phyloP scores from a whole-genome alignment of 1,140 invertebrate genomes.

The Aphis craccivora region DNA sequence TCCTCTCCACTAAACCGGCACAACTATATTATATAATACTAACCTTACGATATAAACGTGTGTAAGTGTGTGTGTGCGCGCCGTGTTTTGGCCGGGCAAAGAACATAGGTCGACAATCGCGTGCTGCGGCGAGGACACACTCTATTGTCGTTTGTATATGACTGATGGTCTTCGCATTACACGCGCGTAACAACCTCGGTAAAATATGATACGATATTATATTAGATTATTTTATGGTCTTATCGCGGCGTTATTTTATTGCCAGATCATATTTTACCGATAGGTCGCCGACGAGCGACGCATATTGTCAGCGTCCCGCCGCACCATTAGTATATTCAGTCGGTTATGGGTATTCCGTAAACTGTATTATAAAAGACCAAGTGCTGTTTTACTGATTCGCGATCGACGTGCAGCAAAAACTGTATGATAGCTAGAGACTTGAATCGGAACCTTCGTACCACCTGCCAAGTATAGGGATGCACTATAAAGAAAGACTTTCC shows the following conservation, averaged over 20 bases:
- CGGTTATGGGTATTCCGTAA: too few species aligned
- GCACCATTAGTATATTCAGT: background rate
- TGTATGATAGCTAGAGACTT: background rate
- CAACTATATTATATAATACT: background rate
- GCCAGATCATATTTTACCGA: constrained; percentile 23
- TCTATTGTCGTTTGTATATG: constrained; percentile 33
- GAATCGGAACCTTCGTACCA: background rate
- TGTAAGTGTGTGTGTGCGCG: background rate
- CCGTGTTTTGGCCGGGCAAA: constrained; percentile 27
- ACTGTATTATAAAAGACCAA: background rate
- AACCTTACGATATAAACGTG: background rate
- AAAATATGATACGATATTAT: constrained; percentile 1
- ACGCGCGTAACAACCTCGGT: background rate
- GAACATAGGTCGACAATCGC: background rate
- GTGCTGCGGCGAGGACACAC: background rate
- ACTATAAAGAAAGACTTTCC: background rate
- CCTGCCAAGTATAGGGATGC: background rate
- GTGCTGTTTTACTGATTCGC: background rate
- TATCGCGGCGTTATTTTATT: constrained; percentile 24
- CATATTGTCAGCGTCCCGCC: background rate
- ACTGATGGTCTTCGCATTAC: constrained; percentile 36
- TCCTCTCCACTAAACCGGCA: constrained; percentile 53
- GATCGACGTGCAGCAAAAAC: background rate
- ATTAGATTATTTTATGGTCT: background rate
- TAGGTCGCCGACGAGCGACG: background rate